phyloP scores from a whole-genome alignment of 2,797 vertebrate genomes.

The Vultur gryphus region DNA sequence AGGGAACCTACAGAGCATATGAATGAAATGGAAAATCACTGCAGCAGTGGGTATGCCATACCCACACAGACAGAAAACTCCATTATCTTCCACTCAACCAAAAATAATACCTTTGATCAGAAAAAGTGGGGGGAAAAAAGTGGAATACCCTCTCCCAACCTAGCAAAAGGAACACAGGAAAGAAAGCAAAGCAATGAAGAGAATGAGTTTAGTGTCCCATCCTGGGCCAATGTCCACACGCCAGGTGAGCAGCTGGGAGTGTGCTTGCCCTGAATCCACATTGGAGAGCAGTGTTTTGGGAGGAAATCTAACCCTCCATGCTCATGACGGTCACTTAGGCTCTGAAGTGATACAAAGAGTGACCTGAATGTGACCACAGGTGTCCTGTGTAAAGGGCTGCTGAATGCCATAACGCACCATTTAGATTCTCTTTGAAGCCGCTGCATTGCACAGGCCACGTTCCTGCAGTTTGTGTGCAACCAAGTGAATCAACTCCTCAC shows the following conservation, averaged over 20 bases:
- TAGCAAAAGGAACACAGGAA: background rate
- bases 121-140: fast-evolving
- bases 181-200: background rate
- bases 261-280: background rate
- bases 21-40: slow-evolving; percentile 26
- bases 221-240: background rate
- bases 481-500: background rate
- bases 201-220: background rate
- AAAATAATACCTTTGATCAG: background rate
- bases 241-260: background rate
- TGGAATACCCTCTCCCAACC: background rate
- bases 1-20: background rate
- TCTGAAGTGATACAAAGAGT: background rate
- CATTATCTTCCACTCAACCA: background rate
- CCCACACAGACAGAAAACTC: background rate
- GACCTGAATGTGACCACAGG: background rate
- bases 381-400: background rate
- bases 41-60: background rate
- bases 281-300: background rate
- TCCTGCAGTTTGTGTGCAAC: fast-evolving
- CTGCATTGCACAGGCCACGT: fast-evolving
- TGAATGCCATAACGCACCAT: fast-evolving
- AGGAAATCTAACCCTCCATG: background rate
- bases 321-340: background rate
- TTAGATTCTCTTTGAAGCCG: background rate